These are phyloP conservation scores for Cossypha niveicapilla DNA, from an alignment of 2,797 vertebrate genomes.

Conservation along the genomic window DNA sequence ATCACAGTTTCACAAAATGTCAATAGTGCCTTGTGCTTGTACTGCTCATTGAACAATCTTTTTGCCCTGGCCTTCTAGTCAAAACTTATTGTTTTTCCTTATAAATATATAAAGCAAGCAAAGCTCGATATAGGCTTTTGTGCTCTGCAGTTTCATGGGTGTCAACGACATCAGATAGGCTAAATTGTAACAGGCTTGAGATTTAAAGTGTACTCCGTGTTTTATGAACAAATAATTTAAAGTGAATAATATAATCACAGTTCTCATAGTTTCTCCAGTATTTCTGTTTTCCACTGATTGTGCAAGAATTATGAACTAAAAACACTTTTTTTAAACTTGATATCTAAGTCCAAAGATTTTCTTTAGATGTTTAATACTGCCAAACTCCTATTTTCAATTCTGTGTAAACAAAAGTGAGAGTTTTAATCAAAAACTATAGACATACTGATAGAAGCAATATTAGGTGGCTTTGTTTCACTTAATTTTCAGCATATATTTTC, in stretches of 20 bases:
- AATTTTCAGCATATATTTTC: not conserved
- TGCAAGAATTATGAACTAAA: not conserved
- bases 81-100: not conserved
- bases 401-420: not conserved
- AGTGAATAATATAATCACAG: not conserved
- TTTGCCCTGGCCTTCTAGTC: not conserved
- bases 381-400: not conserved
- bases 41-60: not conserved
- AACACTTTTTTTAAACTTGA: not conserved
- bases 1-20: not conserved
- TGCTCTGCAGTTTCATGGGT: not conserved
- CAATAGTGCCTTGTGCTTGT: not conserved
- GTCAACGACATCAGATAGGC: not conserved
- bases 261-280: not conserved
- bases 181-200: not conserved
- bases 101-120: not conserved
- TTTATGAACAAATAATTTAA: constrained; percentile 26
- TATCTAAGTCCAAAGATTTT: not conserved
- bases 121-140: not conserved
- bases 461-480: not conserved
- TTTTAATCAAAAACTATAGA: not conserved
- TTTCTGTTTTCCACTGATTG: not conserved
- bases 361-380: not conserved
- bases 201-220: not conserved
- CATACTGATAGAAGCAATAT: not conserved